Conservation (phyloP, 2,797 vertebrate species). For the Mormyrus proboscirostris region DNA sequence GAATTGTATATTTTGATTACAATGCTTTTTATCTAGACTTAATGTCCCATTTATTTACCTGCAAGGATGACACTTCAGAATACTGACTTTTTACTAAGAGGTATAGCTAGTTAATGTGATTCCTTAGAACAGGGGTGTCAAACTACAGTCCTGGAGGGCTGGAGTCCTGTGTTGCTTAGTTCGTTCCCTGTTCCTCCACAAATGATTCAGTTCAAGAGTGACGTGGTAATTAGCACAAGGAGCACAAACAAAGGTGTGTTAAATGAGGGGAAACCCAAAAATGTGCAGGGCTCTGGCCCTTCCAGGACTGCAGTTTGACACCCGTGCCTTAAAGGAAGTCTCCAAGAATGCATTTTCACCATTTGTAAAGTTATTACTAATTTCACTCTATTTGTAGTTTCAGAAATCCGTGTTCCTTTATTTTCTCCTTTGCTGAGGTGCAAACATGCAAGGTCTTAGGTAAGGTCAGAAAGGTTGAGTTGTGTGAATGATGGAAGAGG, state of each 20-base stretch:
- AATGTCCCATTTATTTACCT: not conserved
- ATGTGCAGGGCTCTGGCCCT: no score
- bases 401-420: not conserved
- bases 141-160: no score
- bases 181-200: no score
- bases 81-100: not conserved
- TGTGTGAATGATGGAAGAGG: not conserved
- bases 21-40: not conserved
- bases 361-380: not conserved
- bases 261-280: no score
- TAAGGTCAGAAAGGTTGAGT: slow-evolving; percentile 8
- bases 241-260: no score
- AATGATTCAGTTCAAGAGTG: no score
- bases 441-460: not conserved
- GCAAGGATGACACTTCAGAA: not conserved
- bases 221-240: no score
- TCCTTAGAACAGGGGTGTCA: not conserved
- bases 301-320: no score
- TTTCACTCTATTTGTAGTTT: not conserved
- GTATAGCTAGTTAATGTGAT: not conserved
- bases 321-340: not conserved
- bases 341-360: not conserved
- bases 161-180: no score
- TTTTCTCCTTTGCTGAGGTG: not conserved
- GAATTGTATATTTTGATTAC: not conserved